A percentile compares a stretch with the other conserved stretches of the same genome.
phyloP scores from a whole-genome alignment of 92 coral and sea anemone genomes.

The Parazoanthus swiftii region DNA sequence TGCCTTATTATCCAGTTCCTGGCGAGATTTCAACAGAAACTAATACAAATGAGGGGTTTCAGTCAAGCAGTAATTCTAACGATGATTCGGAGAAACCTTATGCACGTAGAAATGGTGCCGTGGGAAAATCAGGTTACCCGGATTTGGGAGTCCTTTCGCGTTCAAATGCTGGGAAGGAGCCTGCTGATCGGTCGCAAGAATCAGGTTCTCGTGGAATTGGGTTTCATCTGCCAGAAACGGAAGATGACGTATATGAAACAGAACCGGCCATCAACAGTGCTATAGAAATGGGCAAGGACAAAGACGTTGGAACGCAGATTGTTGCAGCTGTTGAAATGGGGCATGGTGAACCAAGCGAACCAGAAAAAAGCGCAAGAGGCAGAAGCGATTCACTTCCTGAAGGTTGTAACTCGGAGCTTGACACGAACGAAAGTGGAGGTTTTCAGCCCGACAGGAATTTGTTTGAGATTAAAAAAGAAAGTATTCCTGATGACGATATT shows the following conservation, averaged over 20 bases:
- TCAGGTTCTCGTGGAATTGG: slow-evolving; percentile 12
- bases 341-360: not conserved
- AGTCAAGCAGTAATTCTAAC: slow-evolving; percentile 4
- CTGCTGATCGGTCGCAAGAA: not conserved
- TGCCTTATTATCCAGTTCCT: slow-evolving; percentile 27
- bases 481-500: not conserved
- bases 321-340: not conserved
- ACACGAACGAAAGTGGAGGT: not conserved
- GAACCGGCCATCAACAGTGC: not conserved
- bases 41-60: not conserved
- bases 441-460: slow-evolving; percentile 24
- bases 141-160: not conserved
- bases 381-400: too few relatives aligned
- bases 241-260: not conserved
- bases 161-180: not conserved
- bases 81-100: not conserved
- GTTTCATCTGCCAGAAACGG: slow-evolving; percentile 29
- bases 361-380: not conserved
- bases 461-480: not conserved
- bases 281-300: not conserved
- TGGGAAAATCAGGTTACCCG: not conserved
- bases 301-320: not conserved
- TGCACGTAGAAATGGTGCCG: not conserved
- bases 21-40: not conserved
- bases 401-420: not conserved